These are phyloP conservation scores for Drosophila subobscura DNA, from an alignment of 1,140 invertebrate species.

Conservation along the genomic window DNA sequence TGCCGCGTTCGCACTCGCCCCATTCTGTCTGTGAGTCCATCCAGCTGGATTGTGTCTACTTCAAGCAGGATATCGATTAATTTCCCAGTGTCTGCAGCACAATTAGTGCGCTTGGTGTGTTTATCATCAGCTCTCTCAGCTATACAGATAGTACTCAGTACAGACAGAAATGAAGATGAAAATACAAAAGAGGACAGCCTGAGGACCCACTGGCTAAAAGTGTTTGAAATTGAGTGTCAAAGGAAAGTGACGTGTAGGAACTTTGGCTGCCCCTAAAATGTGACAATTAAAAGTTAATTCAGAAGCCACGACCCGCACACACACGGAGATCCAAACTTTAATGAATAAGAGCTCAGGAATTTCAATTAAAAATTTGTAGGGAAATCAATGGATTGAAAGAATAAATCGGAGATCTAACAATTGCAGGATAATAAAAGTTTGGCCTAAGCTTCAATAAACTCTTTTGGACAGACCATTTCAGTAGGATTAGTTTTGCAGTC, in stretches of 20 bases:
- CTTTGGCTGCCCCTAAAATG: conserved; percentile 29
- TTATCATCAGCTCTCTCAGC: conserved; percentile 53
- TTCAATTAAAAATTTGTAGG: conserved; percentile 11
- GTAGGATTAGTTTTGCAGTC: too few relatives aligned
- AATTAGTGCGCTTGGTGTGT: conserved; percentile 73
- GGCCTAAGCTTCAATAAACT: too few relatives aligned
- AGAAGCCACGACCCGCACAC: conserved; percentile 8
- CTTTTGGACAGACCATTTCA: too few relatives aligned
- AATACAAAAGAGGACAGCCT: neutral
- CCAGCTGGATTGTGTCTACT: conserved; percentile 19
- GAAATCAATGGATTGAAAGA: conserved; percentile 4
- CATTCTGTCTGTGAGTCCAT: conserved; percentile 23
- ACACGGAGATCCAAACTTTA: neutral
- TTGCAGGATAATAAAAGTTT: too few relatives aligned
- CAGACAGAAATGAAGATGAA: conserved; percentile 3
- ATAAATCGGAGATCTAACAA: too few relatives aligned
- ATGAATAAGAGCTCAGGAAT: conserved; percentile 27
- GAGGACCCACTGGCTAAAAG: conserved; percentile 18
- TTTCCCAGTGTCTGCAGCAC: conserved; percentile 75
- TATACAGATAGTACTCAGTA: conserved; percentile 3
- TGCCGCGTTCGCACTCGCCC: neutral
- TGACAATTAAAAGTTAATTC: conserved; percentile 59
- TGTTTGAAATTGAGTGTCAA: conserved; percentile 54
- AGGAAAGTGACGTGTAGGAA: conserved; percentile 58
- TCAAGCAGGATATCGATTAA: conserved; percentile 75